phyloP scores from a whole-genome alignment of 2,888 invertebrate genomes.

The Andrena hattorfiana region DNA sequence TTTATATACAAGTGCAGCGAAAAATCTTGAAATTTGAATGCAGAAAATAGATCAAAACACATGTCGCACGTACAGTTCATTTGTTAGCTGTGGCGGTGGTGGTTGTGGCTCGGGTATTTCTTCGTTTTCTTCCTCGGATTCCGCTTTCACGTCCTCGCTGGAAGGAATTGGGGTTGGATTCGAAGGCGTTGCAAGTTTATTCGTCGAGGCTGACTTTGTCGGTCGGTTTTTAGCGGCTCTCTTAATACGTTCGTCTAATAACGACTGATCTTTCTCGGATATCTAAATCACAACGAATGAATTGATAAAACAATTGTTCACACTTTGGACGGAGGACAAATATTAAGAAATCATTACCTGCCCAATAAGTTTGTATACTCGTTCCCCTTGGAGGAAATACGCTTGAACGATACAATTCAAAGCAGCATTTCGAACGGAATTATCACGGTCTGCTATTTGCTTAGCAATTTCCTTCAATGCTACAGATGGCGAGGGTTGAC shows the following conservation, averaged over 20 bases:
- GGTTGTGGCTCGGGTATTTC: slow-evolving; percentile 72
- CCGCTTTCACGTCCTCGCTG: slow-evolving; percentile 81
- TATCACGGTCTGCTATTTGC: slow-evolving; percentile 98
- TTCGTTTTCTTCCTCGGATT: slow-evolving; percentile 82
- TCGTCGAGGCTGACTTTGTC: slow-evolving; percentile 85
- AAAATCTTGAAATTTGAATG: background rate
- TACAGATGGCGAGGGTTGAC: slow-evolving; percentile 92
- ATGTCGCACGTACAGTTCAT: slow-evolving; percentile 61
- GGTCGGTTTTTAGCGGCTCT: slow-evolving; percentile 91
- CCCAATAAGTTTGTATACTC: slow-evolving; percentile 95
- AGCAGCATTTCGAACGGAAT: slow-evolving; percentile 97
- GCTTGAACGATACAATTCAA: slow-evolving; percentile 97
- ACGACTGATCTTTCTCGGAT: slow-evolving; percentile 96
- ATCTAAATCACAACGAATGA: slow-evolving; percentile 86
- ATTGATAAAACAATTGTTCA: slow-evolving; percentile 8
- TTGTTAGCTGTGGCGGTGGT: slow-evolving; percentile 41
- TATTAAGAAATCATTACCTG: slow-evolving; percentile 86
- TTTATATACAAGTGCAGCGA: background rate
- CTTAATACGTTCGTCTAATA: slow-evolving; percentile 98
- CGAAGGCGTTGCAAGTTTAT: slow-evolving; percentile 83
- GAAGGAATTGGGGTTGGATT: slow-evolving; percentile 83
- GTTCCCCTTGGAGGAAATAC: slow-evolving; percentile 96
- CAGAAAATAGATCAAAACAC: background rate
- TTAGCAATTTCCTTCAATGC: slow-evolving; percentile 96
- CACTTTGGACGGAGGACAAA: background rate